Evolutionary conservation across 2,888 invertebrate genomes (phyloP).

Genomic region (Drosophila quasianomalipes): DNA sequence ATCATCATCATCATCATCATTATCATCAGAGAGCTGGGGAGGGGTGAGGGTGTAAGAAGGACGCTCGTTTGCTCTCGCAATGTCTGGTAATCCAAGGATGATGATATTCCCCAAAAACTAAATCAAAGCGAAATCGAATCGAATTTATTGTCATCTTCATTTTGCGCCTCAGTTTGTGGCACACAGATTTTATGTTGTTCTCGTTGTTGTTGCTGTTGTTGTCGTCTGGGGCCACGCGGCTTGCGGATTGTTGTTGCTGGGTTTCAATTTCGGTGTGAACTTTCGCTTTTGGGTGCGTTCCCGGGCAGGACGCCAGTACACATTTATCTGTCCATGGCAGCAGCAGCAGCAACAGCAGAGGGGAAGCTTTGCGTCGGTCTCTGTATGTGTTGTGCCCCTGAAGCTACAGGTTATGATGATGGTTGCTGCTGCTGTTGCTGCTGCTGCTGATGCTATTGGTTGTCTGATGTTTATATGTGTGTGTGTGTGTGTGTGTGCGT

Average conservation of each 20-base stretch:
- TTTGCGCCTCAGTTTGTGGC: slow-evolving; percentile 77
- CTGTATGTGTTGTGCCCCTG: slow-evolving; percentile 43
- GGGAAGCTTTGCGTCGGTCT: neutral
- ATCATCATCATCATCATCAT: slow-evolving; percentile 43
- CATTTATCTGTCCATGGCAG: slow-evolving; percentile 29
- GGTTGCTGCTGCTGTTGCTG: slow-evolving; percentile 22
- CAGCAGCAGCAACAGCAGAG: neutral
- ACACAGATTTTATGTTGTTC: slow-evolving; percentile 47
- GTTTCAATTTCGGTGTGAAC: slow-evolving; percentile 82
- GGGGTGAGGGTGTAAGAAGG: neutral
- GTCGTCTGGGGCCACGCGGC: slow-evolving; percentile 17
- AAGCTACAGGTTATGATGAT: slow-evolving; percentile 80
- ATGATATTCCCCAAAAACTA: slow-evolving; percentile 78
- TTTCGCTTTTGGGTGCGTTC: slow-evolving; percentile 64
- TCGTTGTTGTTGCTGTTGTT: slow-evolving; percentile 4
- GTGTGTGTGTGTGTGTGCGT: slow-evolving; percentile 20
- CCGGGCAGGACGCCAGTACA: slow-evolving; percentile 35
- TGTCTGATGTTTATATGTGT: neutral
- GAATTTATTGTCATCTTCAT: slow-evolving; percentile 81
- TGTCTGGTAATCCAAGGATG: slow-evolving; percentile 73
- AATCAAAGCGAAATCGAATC: slow-evolving; percentile 82
- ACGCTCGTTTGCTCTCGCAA: slow-evolving; percentile 42
- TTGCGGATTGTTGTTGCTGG: slow-evolving; percentile 51
- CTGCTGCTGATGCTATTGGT: slow-evolving; percentile 12
- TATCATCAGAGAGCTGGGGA: slow-evolving; percentile 10